Base-by-base conservation (phyloP, 2,797 vertebrate species). In the Sebastes oblongus region DNA sequence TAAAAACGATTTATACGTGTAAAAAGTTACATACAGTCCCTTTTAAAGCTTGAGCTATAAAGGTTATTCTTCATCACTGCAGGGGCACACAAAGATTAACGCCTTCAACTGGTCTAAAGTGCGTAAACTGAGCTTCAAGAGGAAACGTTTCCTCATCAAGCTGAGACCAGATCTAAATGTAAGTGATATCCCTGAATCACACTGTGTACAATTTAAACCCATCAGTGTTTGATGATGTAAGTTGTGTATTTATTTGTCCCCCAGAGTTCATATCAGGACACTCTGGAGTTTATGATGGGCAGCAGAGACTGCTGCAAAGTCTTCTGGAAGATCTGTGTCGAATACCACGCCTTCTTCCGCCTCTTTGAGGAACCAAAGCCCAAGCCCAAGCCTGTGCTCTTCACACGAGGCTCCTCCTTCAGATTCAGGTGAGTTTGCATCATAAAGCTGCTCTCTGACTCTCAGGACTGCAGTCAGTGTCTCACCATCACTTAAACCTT, bases 271-370 rank as follows among this genome's bases (percentile, higher is more conserved):
- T 98, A 96, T 94, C 97, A 98, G 91, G 98, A 99, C 89, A 99
- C 97, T 1, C 92, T 99, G 93, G 98, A 99, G 94, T 99, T 99
- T 89, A 92, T 98, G 66, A 99, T 99, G 98, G 96, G 93, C 85
- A 99, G 96, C 91, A 96, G 98, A 74, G 98, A 99, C 92, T 98
- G 97, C 90, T 99, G 98, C 93, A 99, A 99, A 94, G 94, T 98
- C 75, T 99, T 99, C 93, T 99, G 98, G 98, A 99, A 99, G 95
- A 98, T 99, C 92, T 99, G 98, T 78, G 98, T 99, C 20, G 98
- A 99, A 72, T 97, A 98, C 88, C 98, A 99, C 76, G 98, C 98
- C 90, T 99, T 99, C 94, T 99, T 99, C 93, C 97, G 98, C 88
- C 97, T 99, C 59, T 98, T 98, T 46, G 98, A 99, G 91, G 98